Conservation (phyloP, 2,797 vertebrate genomes). For the Podarcis siculus region DNA sequence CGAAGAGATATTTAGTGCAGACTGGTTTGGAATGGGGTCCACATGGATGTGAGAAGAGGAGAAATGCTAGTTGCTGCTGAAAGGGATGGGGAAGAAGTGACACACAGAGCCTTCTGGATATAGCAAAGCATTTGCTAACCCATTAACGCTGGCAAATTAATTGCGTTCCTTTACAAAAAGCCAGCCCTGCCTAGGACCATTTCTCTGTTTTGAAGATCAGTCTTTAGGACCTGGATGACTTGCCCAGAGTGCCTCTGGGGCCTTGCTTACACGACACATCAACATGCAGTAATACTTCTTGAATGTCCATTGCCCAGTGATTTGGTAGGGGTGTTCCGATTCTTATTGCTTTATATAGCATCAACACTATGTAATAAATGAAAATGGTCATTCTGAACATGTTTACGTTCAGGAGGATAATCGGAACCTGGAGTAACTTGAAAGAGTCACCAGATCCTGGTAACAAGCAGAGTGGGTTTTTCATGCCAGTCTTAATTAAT, state of each 20-base stretch:
- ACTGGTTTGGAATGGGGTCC: neutral
- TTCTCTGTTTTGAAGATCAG: neutral
- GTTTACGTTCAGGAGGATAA: neutral
- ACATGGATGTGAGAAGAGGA: neutral
- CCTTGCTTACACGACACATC: neutral
- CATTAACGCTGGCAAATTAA: neutral
- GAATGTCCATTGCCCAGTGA: neutral
- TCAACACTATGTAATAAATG: neutral
- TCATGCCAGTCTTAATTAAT: neutral
- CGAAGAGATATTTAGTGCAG: neutral
- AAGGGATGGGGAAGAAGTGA: neutral
- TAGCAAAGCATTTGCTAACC: neutral
- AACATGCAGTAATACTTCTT: neutral
- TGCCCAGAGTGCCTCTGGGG: neutral
- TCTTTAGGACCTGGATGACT: neutral
- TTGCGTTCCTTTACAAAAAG: neutral
- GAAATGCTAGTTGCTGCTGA: neutral
- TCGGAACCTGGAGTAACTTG: neutral
- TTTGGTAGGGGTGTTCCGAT: neutral
- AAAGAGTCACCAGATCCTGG: neutral
- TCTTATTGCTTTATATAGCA: neutral
- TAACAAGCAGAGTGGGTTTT: neutral
- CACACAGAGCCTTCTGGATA: neutral
- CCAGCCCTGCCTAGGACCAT: neutral
- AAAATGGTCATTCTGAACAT: neutral